These are phyloP conservation scores for Trissonchulus latispiculum DNA, from an alignment of 2,888 invertebrate genomes.

Conservation along the genomic window DNA sequence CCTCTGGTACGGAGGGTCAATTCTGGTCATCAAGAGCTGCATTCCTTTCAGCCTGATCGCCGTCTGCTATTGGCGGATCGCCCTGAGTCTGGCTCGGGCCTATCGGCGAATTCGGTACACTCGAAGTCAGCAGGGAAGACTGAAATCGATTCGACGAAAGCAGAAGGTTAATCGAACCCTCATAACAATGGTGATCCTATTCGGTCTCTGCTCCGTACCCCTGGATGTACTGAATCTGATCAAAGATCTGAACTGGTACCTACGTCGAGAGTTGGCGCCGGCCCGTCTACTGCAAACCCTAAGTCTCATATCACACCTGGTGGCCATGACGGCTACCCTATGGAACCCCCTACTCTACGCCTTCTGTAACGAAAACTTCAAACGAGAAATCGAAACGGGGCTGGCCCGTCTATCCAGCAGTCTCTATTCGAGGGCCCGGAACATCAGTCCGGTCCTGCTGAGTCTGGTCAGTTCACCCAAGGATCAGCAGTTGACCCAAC, in stretches of 20 bases:
- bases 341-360: conserved; percentile 93
- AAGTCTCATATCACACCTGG: conserved; percentile 62
- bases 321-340: conserved; percentile 84
- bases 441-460: too few relatives aligned
- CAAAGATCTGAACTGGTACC: conserved; percentile 12
- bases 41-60: conserved; percentile 5
- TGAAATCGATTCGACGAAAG: neutral
- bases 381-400: conserved; percentile 58
- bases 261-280: neutral
- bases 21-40: neutral
- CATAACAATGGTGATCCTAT: conserved; percentile 12
- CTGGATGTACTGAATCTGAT: neutral
- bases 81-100: neutral
- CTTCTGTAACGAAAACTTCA: conserved; percentile 87
- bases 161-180: conserved; percentile 3
- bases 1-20: neutral
- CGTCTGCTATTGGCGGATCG: conserved; percentile 6
- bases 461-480: too few relatives aligned
- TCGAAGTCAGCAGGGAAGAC: neutral
- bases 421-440: too few relatives aligned
- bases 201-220: conserved; percentile 8
- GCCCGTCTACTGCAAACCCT: neutral
- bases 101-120: neutral
- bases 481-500: too few relatives aligned
- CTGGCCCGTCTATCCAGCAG: too few relatives aligned